Percentiles rank a stretch among this genome's conserved stretches.
Evolutionary conservation across 2,797 vertebrate genomes (phyloP).

Genomic region (Syngnathus acus): DNA sequence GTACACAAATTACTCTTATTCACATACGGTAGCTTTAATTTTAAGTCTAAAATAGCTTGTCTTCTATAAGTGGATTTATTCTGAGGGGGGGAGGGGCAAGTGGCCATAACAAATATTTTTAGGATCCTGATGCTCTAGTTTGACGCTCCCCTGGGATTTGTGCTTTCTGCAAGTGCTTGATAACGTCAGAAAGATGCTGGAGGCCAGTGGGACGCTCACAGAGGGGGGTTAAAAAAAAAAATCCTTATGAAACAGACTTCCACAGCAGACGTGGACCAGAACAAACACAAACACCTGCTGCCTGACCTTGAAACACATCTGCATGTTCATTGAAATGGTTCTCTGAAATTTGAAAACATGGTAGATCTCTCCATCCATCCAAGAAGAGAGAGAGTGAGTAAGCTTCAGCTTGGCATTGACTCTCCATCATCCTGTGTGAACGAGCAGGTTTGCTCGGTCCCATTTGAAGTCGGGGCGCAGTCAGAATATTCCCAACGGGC

Average conservation of each 20-base stretch:
- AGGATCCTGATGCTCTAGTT: constrained; percentile 54
- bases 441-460: background rate
- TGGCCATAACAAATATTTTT: constrained; percentile 55
- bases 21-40: background rate
- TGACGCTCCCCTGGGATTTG: constrained; percentile 37
- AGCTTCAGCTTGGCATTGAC: no score
- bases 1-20: background rate
- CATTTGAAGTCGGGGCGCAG: constrained; percentile 24
- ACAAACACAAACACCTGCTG: background rate
- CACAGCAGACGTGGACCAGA: background rate
- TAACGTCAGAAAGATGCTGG: constrained; percentile 4
- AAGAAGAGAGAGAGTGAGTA: no score
- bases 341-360: no score
- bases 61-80: background rate
- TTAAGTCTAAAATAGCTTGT: background rate
- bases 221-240: background rate
- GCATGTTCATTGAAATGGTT: background rate
- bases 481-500: constrained; percentile 55
- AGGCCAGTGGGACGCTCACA: background rate
- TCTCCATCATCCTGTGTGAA: background rate
- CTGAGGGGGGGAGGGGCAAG: constrained; percentile 12
- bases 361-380: no score
- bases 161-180: constrained; percentile 26
- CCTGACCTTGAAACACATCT: no score
- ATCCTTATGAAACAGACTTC: background rate